Evolutionary conservation across 2,797 vertebrate species (phyloP).

Genomic region (Anomalospiza imberbis): DNA sequence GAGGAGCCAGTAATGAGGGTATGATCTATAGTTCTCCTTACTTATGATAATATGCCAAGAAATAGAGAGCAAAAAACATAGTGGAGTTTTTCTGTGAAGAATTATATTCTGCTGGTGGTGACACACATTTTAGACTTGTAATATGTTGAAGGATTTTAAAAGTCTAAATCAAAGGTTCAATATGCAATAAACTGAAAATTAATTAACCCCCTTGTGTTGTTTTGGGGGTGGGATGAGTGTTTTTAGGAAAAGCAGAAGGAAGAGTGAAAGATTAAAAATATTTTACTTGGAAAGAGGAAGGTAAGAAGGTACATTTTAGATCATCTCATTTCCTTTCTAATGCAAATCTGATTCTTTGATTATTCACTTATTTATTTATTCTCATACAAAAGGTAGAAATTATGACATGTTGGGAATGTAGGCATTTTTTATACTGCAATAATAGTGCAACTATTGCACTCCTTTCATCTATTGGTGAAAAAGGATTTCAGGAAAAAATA

Average conservation of each 20-base stretch:
- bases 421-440: background rate
- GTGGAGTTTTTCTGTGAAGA: background rate
- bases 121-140: background rate
- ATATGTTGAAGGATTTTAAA: background rate
- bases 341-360: constrained; percentile 15
- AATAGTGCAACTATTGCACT: background rate
- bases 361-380: constrained; percentile 27
- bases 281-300: background rate
- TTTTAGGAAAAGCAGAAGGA: background rate
- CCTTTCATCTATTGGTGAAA: background rate
- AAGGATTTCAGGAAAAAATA: constrained; percentile 1
- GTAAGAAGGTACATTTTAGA: background rate
- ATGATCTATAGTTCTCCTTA: background rate
- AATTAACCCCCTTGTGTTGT: background rate
- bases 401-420: background rate
- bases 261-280: background rate
- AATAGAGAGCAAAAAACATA: background rate
- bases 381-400: background rate
- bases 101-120: constrained; percentile 8
- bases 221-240: background rate
- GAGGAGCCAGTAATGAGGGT: background rate
- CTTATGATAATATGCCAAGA: background rate
- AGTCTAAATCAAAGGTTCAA: background rate
- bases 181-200: background rate
- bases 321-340: constrained; percentile 15